A percentile compares a stretch with the other conserved stretches of the same genome.
Evolutionary conservation across 2,888 invertebrate genomes (phyloP).

Genomic region (Chrysina gloriosa): DNA sequence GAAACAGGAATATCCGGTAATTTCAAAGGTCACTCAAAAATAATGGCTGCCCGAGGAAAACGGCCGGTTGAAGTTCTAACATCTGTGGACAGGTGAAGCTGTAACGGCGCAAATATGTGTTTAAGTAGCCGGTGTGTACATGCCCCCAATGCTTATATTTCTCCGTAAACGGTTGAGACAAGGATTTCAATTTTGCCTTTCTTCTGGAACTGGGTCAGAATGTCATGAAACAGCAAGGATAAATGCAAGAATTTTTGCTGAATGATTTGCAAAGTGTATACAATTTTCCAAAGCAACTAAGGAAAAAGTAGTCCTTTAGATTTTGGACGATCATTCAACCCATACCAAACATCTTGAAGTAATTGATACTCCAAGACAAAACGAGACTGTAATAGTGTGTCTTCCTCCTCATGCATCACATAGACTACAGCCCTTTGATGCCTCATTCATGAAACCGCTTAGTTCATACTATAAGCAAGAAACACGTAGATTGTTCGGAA

Average conservation of each 20-base stretch:
- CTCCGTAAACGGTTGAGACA: background rate
- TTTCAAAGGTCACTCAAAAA: background rate
- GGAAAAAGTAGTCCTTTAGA: background rate
- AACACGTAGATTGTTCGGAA: no score
- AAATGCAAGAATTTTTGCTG: background rate
- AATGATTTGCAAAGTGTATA: background rate
- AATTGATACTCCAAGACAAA: no score
- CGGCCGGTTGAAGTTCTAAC: background rate
- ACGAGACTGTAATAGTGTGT: no score
- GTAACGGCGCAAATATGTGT: background rate
- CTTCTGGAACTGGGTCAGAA: background rate
- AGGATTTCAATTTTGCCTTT: background rate
- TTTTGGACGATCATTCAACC: background rate
- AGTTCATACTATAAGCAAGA: no score
- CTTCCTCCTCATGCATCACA: no score
- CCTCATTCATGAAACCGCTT: no score
- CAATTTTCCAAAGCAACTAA: background rate
- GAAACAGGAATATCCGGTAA: background rate
- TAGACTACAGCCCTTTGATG: no score
- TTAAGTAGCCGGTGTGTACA: background rate
- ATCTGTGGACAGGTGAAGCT: background rate
- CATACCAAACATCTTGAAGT: background rate
- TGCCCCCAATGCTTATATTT: background rate
- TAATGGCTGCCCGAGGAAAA: background rate
- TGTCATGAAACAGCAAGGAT: background rate